Percentiles rank a stretch among this genome's conserved stretches.
phyloP scores from a whole-genome alignment of 2,888 invertebrate species.

The Apomyelois bistriatella region DNA sequence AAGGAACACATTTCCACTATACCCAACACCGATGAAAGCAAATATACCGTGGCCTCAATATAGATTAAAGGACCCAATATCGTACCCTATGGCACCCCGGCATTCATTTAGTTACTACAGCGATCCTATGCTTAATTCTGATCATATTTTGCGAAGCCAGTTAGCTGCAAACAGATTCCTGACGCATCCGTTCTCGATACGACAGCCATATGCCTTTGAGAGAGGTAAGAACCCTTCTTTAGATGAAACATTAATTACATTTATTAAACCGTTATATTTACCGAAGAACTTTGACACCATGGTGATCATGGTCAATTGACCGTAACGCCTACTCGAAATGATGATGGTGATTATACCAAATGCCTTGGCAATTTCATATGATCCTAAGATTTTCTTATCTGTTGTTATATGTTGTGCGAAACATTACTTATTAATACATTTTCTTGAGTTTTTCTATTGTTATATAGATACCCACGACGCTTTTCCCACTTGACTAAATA shows the following conservation, averaged over 20 bases:
- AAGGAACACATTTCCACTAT: slow-evolving; percentile 59
- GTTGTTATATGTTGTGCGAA: too few relatives aligned
- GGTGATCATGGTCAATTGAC: too few relatives aligned
- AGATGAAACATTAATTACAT: too few relatives aligned
- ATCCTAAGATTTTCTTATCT: background rate
- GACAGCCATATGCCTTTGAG: slow-evolving; percentile 60
- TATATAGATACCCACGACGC: too few relatives aligned
- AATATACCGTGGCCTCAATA: slow-evolving; percentile 47
- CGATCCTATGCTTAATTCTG: slow-evolving; percentile 54
- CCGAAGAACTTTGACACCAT: too few relatives aligned
- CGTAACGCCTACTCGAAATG: too few relatives aligned
- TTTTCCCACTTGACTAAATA: too few relatives aligned
- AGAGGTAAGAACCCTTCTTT: slow-evolving; percentile 46
- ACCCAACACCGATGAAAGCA: slow-evolving; percentile 60
- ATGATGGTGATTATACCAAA: too few relatives aligned
- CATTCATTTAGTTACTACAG: slow-evolving; percentile 53
- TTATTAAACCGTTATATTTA: too few relatives aligned
- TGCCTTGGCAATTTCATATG: slow-evolving; percentile 10
- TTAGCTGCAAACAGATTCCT: slow-evolving; percentile 55
- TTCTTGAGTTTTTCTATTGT: too few relatives aligned
- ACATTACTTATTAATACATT: too few relatives aligned
- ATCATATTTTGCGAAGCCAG: slow-evolving; percentile 56
- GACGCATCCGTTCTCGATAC: slow-evolving; percentile 48
- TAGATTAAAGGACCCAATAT: slow-evolving; percentile 42
- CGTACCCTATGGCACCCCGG: slow-evolving; percentile 38